Percentiles rank a stretch among this genome's conserved stretches.
These are phyloP conservation scores for Varecia variegata DNA, from an alignment of 2,797 vertebrate genomes.

Conservation along the genomic window DNA sequence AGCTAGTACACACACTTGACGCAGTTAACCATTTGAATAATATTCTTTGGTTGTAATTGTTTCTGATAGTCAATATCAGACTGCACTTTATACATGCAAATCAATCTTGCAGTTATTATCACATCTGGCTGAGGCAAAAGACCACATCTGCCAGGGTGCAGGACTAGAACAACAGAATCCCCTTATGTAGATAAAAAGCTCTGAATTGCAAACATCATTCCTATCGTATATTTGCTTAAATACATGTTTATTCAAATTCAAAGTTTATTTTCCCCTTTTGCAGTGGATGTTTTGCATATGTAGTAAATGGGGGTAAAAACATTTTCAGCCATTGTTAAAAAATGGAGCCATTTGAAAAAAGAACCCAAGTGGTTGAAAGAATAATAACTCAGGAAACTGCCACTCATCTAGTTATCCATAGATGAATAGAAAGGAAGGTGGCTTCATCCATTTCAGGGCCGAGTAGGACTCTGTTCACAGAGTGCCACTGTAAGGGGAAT, in stretches of 20 bases:
- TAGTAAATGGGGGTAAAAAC: neutral
- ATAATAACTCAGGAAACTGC: neutral
- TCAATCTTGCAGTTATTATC: neutral
- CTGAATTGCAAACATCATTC: neutral
- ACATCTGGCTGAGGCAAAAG: conserved; percentile 20
- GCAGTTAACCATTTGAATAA: neutral
- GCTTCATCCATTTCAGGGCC: neutral
- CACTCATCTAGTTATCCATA: neutral
- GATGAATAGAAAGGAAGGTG: neutral
- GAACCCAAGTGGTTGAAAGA: neutral
- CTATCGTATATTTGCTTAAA: neutral
- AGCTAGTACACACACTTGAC: neutral
- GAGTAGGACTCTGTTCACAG: neutral
- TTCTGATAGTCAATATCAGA: neutral
- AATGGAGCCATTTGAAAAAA: neutral
- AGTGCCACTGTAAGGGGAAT: neutral
- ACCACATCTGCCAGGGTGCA: neutral
- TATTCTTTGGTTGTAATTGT: neutral
- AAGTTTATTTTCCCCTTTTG: neutral
- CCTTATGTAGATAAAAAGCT: neutral
- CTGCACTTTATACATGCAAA: neutral
- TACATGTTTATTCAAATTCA: conserved; percentile 39
- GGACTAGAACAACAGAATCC: neutral
- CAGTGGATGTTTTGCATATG: neutral
- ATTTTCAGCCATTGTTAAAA: conserved; percentile 40